phyloP scores from a whole-genome alignment of 2,888 invertebrate genomes.

The Drosophila paramelanica region DNA sequence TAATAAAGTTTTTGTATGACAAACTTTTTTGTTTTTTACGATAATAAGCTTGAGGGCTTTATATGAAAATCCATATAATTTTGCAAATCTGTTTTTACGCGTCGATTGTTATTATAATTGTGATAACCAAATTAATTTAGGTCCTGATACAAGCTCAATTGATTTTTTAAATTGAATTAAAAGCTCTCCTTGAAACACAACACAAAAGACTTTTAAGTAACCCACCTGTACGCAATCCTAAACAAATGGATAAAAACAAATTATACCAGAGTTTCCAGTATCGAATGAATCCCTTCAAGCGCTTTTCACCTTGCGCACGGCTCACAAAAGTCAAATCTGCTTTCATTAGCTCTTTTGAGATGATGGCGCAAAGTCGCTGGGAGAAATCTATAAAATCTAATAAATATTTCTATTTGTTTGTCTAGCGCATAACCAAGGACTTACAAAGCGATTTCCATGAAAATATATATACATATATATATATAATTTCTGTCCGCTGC shows the following conservation, averaged over 20 bases:
- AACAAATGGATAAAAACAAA: neutral
- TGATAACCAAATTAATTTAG: no score
- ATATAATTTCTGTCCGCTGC: neutral
- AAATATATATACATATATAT: constrained; percentile 7
- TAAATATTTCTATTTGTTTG: constrained; percentile 53
- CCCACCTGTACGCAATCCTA: neutral
- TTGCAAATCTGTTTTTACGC: no score
- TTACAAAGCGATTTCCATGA: constrained; percentile 35
- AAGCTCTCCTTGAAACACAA: neutral
- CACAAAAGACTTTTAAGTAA: neutral
- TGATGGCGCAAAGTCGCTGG: neutral
- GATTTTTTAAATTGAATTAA: neutral
- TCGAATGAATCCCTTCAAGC: neutral
- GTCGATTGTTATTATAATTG: neutral
- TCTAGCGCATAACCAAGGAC: constrained; percentile 11
- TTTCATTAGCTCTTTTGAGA: constrained; percentile 8
- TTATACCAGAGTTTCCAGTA: neutral
- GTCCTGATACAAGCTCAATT: neutral
- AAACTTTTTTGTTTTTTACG: neutral
- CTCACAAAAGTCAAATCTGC: neutral
- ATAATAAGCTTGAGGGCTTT: no score
- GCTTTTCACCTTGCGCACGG: neutral
- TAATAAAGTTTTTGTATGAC: no score
- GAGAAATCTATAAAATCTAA: constrained; percentile 32
- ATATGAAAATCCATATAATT: no score